Base-by-base conservation (phyloP, 92 coral and sea anemone species). In the Parazoanthus darwini region DNA sequence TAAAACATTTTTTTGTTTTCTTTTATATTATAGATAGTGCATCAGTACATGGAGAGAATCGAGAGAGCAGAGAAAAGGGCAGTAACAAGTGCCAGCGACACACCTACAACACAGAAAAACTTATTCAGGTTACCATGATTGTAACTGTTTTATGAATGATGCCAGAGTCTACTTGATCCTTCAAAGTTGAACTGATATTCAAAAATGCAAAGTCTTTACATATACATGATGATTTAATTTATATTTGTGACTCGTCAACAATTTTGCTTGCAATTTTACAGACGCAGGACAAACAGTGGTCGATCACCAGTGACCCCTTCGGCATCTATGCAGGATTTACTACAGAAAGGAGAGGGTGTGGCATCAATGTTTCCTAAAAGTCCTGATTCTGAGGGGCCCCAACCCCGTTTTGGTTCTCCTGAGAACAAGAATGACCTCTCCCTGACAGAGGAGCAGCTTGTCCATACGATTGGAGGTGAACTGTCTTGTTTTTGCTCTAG, bases 31-130 rank as follows among this genome's bases (percentile, higher is more conserved):
- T 75, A 96, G 99, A 85, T 96, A 86, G 96, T 96, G 73, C 99
- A 95, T 83, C 96, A 96, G 75, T 96, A 95, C 86, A 95, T 96
- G 98, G 99, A 96, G 74, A 93, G 96, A 85, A 90, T 95, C 48
- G 98, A 96, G 54, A 95, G 93, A 78, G 95, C 94, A 56, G 99
- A 96, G 76, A 88, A 88, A 43, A 94, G 91, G 51, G 90, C 80
- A 14, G 91, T 75, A 8, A 82, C 96, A 2, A 91, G 93, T 18
- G 90, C 92, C 54, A 92, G 91, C 15, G 88, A 90, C 23, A 90
- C 89, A 79, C 94, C 90, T 25, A 96, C 96, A 42, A 96, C 96
- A 48, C 92, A 92, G 86, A 93, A 90, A 44, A 86, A 80, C 22
- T 74, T 70, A 42, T 71, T 89, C 56, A 94, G 98, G 98, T 93